A percentile compares a stretch with the other conserved stretches of the same genome.
Conservation (phyloP, 2,113 vertebrate genomes). For the Bombycilla garrulus region DNA sequence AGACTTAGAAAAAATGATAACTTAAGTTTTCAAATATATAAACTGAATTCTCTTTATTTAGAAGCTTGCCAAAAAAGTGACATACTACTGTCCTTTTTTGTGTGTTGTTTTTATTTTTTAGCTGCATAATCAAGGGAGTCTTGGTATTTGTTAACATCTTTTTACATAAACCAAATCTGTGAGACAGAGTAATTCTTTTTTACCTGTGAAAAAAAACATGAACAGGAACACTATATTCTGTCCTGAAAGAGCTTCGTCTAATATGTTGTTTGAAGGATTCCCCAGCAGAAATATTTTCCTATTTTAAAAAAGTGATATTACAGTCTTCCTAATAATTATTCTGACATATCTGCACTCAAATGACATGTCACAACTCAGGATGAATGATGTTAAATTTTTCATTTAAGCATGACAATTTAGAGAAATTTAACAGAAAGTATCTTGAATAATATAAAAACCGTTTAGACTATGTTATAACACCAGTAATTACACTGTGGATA, state of each 20-base stretch:
- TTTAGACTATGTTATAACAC: background rate
- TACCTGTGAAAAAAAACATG: background rate
- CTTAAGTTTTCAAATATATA: slow-evolving; percentile 52
- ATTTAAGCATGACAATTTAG: background rate
- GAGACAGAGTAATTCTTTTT: background rate
- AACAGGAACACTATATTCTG: background rate
- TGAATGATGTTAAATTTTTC: background rate
- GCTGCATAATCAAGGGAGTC: background rate
- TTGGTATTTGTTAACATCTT: background rate
- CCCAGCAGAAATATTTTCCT: background rate
- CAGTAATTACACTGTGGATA: background rate
- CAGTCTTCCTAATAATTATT: background rate
- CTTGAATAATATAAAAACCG: background rate
- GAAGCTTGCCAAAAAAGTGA: slow-evolving; percentile 4
- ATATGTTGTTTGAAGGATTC: background rate
- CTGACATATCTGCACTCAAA: background rate
- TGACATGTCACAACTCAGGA: background rate
- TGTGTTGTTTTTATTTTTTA: background rate
- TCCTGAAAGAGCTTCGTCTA: background rate
- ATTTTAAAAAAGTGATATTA: background rate
- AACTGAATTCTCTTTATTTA: slow-evolving; percentile 35
- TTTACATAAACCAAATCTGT: background rate
- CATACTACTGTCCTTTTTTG: background rate
- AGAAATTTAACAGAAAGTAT: background rate
- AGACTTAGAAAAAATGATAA: slow-evolving; percentile 44